Evolutionary conservation across 2,888 invertebrate genomes (phyloP).

Genomic region (Eubasilissa splendida): DNA sequence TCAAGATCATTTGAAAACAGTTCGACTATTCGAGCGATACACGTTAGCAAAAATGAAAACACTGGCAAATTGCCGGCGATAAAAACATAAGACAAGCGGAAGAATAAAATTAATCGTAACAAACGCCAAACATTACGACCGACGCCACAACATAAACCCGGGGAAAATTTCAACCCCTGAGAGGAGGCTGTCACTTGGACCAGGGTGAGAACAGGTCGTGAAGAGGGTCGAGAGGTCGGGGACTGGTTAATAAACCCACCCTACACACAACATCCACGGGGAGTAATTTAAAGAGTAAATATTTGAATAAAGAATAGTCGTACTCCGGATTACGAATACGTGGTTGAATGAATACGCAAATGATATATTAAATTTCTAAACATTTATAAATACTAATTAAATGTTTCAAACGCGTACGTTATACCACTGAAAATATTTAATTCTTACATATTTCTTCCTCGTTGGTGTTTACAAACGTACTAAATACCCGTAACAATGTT

Average conservation of each 20-base stretch:
- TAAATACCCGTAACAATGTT: no score
- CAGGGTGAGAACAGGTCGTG: constrained; percentile 30
- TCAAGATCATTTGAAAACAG: not conserved
- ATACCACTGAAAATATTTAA: no score
- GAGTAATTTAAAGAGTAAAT: not conserved
- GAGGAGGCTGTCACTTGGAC: constrained; percentile 20
- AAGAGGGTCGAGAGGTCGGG: constrained; percentile 30
- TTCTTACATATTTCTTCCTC: no score
- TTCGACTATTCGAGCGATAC: constrained; percentile 10
- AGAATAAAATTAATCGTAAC: constrained; percentile 28
- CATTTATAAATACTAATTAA: no score
- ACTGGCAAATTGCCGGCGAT: constrained; percentile 14
- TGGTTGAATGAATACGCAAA: no score
- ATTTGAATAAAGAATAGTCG: constrained; percentile 3
- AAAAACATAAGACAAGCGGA: constrained; percentile 35
- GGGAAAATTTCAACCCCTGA: not conserved
- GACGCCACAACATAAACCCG: constrained; percentile 32
- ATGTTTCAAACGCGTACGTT: no score
- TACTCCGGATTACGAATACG: not conserved
- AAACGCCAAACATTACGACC: constrained; percentile 36
- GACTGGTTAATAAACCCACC: constrained; percentile 11
- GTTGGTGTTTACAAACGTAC: no score
- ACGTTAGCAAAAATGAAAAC: constrained; percentile 26
- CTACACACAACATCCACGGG: constrained; percentile 5
- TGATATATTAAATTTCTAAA: no score